Conservation (phyloP, 37 sponge, comb jelly and placozoan species). For the Bolinopsis microptera region DNA sequence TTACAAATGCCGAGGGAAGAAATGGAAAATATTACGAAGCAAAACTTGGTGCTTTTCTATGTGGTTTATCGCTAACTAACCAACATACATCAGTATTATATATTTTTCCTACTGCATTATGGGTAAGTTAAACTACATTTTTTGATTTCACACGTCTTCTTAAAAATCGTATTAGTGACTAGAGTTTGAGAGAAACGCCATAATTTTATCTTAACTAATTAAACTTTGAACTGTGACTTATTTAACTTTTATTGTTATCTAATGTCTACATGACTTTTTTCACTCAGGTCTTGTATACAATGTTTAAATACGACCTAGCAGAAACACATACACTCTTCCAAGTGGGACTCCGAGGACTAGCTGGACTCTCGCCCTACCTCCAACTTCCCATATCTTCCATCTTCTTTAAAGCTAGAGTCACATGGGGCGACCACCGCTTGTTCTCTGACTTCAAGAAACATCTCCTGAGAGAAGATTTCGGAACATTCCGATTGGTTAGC, state of each 20-base stretch:
- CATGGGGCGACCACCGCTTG: conserved; percentile 48
- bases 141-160: no score
- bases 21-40: conserved; percentile 29
- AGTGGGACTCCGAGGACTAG: conserved; percentile 33
- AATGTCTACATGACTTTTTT: no score
- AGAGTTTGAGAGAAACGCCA: background rate
- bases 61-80: conserved; percentile 48
- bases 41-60: conserved; percentile 34
- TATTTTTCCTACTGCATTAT: conserved; percentile 40
- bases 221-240: background rate
- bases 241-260: no score
- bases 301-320: background rate
- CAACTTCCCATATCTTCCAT: conserved; percentile 56
- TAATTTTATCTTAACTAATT: background rate
- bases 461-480: conserved; percentile 47
- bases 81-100: conserved; percentile 51
- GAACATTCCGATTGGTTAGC: conserved; percentile 62
- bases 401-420: conserved; percentile 44
- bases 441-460: conserved; percentile 66
- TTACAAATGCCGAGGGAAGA: conserved; percentile 29
- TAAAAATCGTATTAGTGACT: background rate
- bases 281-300: background rate
- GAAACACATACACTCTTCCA: background rate
- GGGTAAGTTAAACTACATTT: conserved; percentile 36
- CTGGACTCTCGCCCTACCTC: conserved; percentile 29